These are phyloP conservation scores for Halesus radiatus DNA, from an alignment of 1,140 invertebrate species.

Conservation along the genomic window DNA sequence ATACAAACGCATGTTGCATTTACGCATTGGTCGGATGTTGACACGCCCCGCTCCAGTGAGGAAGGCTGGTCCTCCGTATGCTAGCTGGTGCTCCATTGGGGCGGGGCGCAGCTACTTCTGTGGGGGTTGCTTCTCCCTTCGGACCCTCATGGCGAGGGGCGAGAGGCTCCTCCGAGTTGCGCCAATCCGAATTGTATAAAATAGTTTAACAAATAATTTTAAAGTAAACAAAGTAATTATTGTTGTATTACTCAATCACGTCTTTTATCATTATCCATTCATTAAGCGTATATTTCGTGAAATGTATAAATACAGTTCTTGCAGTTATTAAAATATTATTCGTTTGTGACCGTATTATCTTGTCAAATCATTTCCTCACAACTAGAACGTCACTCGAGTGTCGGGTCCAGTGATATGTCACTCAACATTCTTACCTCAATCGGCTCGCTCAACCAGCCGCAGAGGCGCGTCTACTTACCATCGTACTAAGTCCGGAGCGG, in stretches of 20 bases:
- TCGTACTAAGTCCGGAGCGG: neutral
- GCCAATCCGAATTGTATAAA: slow-evolving; percentile 41
- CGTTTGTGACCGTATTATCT: slow-evolving; percentile 53
- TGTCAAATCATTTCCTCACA: slow-evolving; percentile 47
- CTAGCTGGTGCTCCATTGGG: no score
- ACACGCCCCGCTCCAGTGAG: neutral
- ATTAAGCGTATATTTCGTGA: slow-evolving; percentile 33
- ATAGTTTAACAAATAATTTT: slow-evolving; percentile 43
- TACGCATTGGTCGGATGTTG: slow-evolving; percentile 7
- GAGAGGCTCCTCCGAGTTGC: neutral
- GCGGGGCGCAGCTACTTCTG: no score
- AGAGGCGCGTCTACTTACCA: neutral
- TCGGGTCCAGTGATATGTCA: slow-evolving; percentile 50
- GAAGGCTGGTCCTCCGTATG: neutral
- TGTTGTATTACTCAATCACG: slow-evolving; percentile 37
- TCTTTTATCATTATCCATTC: slow-evolving; percentile 27
- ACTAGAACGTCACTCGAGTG: slow-evolving; percentile 26
- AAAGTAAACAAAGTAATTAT: slow-evolving; percentile 47
- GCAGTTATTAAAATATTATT: slow-evolving; percentile 50
- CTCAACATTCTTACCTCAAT: slow-evolving; percentile 45
- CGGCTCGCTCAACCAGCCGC: neutral
- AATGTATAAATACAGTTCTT: slow-evolving; percentile 49
- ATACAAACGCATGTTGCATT: slow-evolving; percentile 30
- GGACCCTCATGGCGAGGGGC: neutral
- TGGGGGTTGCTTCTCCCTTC: no score